phyloP scores from a whole-genome alignment of 2,113 vertebrate species.

The Leiothrix lutea region DNA sequence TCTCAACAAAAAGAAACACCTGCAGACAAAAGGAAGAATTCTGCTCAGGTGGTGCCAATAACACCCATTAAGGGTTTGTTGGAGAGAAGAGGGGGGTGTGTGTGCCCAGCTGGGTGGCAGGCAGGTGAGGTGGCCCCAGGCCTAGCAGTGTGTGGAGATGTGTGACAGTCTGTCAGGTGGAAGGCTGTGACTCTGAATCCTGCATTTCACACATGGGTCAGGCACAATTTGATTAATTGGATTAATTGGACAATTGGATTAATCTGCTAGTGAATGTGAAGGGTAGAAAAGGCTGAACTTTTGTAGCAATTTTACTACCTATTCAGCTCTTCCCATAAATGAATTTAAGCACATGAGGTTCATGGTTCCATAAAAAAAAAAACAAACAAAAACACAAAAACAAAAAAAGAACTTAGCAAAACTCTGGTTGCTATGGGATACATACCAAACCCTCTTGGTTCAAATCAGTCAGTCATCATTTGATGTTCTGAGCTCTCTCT shows the following conservation, averaged over 20 bases:
- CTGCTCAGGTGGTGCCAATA: neutral
- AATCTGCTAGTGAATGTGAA: neutral
- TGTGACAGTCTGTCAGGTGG: neutral
- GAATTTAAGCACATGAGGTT: neutral
- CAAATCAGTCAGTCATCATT: too few relatives aligned
- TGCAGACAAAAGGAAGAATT: neutral
- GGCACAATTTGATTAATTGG: neutral
- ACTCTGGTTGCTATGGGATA: neutral
- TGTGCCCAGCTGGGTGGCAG: neutral
- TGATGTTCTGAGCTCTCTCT: neutral
- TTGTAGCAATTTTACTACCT: neutral
- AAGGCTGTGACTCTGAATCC: neutral
- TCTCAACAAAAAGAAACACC: neutral
- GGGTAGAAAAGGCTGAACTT: neutral
- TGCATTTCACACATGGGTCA: neutral
- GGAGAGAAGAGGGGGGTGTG: accelerated
- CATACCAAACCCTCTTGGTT: accelerated
- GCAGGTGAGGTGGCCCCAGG: accelerated
- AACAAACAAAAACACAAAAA: neutral
- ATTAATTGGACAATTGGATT: neutral
- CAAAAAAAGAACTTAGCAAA: neutral
- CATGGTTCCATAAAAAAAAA: neutral
- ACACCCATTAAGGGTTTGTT: neutral
- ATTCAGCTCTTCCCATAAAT: neutral
- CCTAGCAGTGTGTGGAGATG: accelerated